These are phyloP conservation scores for Drosophila simulans DNA, from an alignment of 1,140 invertebrate genomes.

Conservation along the genomic window DNA sequence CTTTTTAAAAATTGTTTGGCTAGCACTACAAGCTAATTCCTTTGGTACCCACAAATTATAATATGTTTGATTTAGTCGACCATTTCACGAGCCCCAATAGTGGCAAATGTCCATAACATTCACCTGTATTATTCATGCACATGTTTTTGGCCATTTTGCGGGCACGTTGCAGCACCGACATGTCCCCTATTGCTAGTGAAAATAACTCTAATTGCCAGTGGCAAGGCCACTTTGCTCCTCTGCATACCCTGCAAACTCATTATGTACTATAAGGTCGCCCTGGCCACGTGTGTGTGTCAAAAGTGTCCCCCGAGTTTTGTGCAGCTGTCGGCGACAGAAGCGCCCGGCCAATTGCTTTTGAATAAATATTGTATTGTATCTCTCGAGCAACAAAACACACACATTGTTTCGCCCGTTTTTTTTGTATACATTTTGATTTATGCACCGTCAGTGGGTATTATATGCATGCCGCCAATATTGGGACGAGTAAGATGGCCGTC, in stretches of 20 bases:
- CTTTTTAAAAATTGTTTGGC: too few relatives aligned
- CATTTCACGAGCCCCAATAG: background rate
- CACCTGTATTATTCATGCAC: conserved; percentile 6
- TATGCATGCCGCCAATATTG: conserved; percentile 35
- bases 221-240: conserved; percentile 58
- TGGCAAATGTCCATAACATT: conserved; percentile 1
- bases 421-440: conserved; percentile 56
- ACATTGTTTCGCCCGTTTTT: conserved; percentile 34
- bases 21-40: too few relatives aligned
- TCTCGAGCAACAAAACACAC: conserved; percentile 32
- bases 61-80: background rate
- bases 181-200: conserved; percentile 56
- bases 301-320: conserved; percentile 42
- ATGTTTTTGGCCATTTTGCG: conserved; percentile 4
- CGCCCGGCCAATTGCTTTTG: conserved; percentile 60
- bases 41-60: too few relatives aligned
- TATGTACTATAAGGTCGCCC: background rate
- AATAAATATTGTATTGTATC: conserved; percentile 65
- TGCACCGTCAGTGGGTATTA: conserved; percentile 48
- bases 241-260: conserved; percentile 16
- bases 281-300: conserved; percentile 61
- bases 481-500: background rate
- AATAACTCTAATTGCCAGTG: conserved; percentile 74
- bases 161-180: conserved; percentile 22
- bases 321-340: conserved; percentile 66